Conservation (phyloP, 2,888 invertebrate genomes). For the Panorpa germanica region DNA sequence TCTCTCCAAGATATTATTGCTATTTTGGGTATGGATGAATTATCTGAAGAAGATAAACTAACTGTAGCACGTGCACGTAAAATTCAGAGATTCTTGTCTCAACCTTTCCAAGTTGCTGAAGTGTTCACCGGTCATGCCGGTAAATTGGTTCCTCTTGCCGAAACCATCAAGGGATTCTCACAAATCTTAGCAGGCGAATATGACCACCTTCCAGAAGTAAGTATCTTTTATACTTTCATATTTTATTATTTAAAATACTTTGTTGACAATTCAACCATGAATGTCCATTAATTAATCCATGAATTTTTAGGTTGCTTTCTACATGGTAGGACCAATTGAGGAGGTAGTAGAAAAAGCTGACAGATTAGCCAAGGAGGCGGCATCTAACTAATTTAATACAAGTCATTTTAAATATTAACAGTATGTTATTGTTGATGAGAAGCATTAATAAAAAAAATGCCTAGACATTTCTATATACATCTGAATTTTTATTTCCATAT, state of each 20-base stretch:
- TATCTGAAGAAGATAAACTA: conserved; percentile 89
- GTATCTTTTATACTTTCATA: too few species aligned
- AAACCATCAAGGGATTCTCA: conserved; percentile 80
- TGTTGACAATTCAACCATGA: too few species aligned
- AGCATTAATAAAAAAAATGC: too few species aligned
- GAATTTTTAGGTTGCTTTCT: conserved; percentile 90
- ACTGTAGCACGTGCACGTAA: conserved; percentile 87
- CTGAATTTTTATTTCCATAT: too few species aligned
- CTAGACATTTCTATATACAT: too few species aligned
- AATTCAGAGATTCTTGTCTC: conserved; percentile 86
- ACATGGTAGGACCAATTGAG: conserved; percentile 89
- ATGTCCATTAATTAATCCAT: too few species aligned
- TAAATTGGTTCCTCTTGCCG: conserved; percentile 70
- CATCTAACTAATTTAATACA: too few species aligned
- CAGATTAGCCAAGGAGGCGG: conserved; percentile 17
- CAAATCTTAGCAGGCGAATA: conserved; percentile 66
- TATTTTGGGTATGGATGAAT: conserved; percentile 84
- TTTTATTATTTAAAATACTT: too few species aligned
- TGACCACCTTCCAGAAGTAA: conserved; percentile 86
- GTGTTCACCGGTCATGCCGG: conserved; percentile 87
- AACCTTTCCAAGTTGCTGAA: conserved; percentile 86
- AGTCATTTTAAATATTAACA: too few species aligned
- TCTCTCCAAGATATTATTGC: conserved; percentile 76
- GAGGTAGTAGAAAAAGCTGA: conserved; percentile 77
- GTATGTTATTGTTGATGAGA: too few species aligned